phyloP scores from a whole-genome alignment of 2,888 invertebrate species.

The Hypomecis punctinalis region DNA sequence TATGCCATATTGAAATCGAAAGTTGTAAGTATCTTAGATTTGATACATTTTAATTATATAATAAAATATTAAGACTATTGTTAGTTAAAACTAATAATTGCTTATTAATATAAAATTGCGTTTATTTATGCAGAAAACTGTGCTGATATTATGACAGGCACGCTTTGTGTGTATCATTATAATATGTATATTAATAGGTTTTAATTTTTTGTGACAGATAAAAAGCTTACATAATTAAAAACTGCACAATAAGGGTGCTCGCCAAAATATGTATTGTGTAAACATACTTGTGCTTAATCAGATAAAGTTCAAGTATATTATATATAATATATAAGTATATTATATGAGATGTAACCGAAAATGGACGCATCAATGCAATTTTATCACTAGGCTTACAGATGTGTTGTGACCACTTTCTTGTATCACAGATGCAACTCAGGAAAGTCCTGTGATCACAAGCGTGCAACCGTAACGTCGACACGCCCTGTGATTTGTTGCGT shows the following conservation, averaged over 20 bases:
- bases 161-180: constrained; percentile 32
- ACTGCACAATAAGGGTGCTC: constrained; percentile 17
- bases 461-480: constrained; percentile 75
- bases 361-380: constrained; percentile 73
- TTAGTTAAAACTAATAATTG: constrained; percentile 2
- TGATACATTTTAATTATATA: constrained; percentile 20
- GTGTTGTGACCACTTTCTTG: constrained; percentile 81
- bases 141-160: constrained; percentile 19
- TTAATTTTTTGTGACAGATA: constrained; percentile 18
- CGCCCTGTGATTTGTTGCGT: constrained; percentile 78
- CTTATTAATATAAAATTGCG: constrained; percentile 7
- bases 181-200: constrained; percentile 5
- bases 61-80: constrained; percentile 2
- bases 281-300: not conserved
- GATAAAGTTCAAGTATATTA: not conserved
- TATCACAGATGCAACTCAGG: constrained; percentile 82
- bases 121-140: constrained; percentile 21
- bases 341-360: constrained; percentile 32
- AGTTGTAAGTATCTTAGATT: constrained; percentile 94
- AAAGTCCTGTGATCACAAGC: constrained; percentile 77
- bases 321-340: not conserved
- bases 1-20: constrained; percentile 98
- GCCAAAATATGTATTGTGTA: not conserved
- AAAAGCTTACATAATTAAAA: constrained; percentile 23
- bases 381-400: constrained; percentile 79